A percentile compares a stretch with the other conserved stretches of the same genome.
These are phyloP conservation scores for Volucella inflata DNA, from an alignment of 2,888 invertebrate genomes.

Conservation along the genomic window DNA sequence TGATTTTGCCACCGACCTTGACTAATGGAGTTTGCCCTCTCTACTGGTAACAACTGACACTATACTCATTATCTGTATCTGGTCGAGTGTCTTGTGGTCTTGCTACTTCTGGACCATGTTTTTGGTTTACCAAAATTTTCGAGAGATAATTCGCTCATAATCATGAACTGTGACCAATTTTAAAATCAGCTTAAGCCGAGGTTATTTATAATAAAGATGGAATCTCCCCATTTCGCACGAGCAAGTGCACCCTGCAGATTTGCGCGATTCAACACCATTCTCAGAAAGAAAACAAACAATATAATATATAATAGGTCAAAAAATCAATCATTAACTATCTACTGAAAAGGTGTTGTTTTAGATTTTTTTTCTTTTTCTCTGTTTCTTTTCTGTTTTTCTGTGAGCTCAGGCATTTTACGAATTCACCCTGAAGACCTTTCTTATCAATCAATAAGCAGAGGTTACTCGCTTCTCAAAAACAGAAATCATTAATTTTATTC, in stretches of 20 bases:
- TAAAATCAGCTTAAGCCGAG: slow-evolving; percentile 33
- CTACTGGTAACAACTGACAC: neutral
- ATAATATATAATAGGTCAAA: slow-evolving; percentile 2
- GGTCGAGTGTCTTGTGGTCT: neutral
- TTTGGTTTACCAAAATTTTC: slow-evolving; percentile 17
- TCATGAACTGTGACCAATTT: slow-evolving; percentile 38
- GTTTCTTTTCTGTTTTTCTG: slow-evolving; percentile 15
- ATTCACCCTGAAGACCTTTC: slow-evolving; percentile 39
- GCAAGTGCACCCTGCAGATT: neutral
- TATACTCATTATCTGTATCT: neutral
- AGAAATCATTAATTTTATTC: slow-evolving; percentile 1
- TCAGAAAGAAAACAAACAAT: neutral
- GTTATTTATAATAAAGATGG: neutral
- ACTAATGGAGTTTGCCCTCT: neutral
- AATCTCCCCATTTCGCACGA: neutral
- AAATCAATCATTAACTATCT: slow-evolving; percentile 19
- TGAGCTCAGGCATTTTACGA: slow-evolving; percentile 12
- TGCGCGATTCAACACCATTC: neutral
- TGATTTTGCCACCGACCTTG: neutral
- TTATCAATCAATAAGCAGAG: slow-evolving; percentile 43
- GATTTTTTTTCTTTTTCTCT: neutral
- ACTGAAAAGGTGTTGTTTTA: slow-evolving; percentile 35
- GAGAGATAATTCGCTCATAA: slow-evolving; percentile 16
- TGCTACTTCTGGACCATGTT: slow-evolving; percentile 17
- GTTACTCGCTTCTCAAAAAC: slow-evolving; percentile 25